Conservation (phyloP, 2,888 invertebrate species). For the Ophioninae sp. region DNA sequence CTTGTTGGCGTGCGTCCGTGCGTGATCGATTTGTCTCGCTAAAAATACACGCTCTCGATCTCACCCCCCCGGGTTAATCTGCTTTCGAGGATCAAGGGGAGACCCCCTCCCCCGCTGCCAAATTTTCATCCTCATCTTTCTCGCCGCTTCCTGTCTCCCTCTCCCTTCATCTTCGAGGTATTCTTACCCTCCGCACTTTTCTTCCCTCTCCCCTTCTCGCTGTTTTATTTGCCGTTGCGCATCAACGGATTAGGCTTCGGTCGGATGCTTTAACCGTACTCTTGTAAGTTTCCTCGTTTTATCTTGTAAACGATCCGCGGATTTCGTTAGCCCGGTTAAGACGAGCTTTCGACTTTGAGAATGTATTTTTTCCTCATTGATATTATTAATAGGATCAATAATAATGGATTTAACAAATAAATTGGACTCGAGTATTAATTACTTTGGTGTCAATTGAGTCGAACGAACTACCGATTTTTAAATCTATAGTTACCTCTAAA, state of each 20-base stretch:
- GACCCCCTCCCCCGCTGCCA: slow-evolving; percentile 54
- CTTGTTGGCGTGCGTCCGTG: slow-evolving; percentile 78
- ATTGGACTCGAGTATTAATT: too few relatives aligned
- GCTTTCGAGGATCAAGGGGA: slow-evolving; percentile 75
- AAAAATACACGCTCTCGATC: slow-evolving; percentile 69
- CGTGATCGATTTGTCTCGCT: slow-evolving; percentile 76
- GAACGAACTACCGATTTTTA: too few relatives aligned
- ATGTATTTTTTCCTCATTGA: too few relatives aligned
- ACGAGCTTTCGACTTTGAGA: too few relatives aligned
- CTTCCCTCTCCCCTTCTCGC: slow-evolving; percentile 11
- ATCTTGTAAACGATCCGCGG: too few relatives aligned
- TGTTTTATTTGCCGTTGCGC: slow-evolving; percentile 39
- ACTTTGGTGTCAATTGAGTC: too few relatives aligned
- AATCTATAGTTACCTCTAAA: too few relatives aligned
- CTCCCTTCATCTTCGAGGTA: neutral
- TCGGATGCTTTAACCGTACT: too few relatives aligned
- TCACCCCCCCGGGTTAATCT: slow-evolving; percentile 73
- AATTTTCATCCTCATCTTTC: slow-evolving; percentile 43
- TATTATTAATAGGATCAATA: too few relatives aligned
- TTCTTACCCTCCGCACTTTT: neutral
- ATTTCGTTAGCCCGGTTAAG: too few relatives aligned
- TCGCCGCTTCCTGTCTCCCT: slow-evolving; percentile 25
- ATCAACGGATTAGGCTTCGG: slow-evolving; percentile 21
- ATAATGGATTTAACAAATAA: too few relatives aligned
- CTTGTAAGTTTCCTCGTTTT: too few relatives aligned